Evolutionary conservation across 2,797 vertebrate species (phyloP), one percentile per base, ranked within the genome.

Genomic region (Notolabrus celidotus): DNA sequence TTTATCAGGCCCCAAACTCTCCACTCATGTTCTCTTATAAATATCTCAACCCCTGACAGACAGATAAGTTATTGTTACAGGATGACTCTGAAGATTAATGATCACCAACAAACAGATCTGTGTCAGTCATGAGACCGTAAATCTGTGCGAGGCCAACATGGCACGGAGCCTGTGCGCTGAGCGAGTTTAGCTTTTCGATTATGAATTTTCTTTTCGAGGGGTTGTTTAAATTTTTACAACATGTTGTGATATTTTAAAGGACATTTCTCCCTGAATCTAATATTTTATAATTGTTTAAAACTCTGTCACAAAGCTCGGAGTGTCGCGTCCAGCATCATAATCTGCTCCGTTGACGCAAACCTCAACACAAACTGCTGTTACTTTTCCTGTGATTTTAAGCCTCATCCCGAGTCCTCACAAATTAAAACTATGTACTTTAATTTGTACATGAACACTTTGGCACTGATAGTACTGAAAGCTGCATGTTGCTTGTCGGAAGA

Each of bases 271-370:
- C 2, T 25, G 17, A 27, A 12, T 11, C 0, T 8, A 54, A 49
- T 47, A 55, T 39, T 3, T 1, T 10, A 19, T 3, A 38, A 15
- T 17, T 10, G 10, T 10, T 43, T 50, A 22, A 7, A 12, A 23
- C 64, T 42, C 20, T 15, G 7, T 45, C 5, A 1, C 42, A 25
- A 0, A 19, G 8, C 12, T 7, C 14, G 25, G 22, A 17, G 20
- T 34, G 22, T 47, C 19, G 4, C 20, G 25, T 57, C 71, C 67
- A 46, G 45, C 42, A 70, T 25, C 57, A 58, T 10, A 4, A 47
- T 34, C 19, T 20, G 23, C 36, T 45, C 45, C n/a, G 22, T 4
- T 33, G 29, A 49, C 15, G 2, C 22, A 19, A 56, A 22, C 16
- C n/a, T 4, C 19, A 20, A 64, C 52, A 22, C 8, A n/a, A 58